These are phyloP conservation scores for Hyla sarda DNA, from an alignment of 2,113 vertebrate genomes.

Conservation along the genomic window DNA sequence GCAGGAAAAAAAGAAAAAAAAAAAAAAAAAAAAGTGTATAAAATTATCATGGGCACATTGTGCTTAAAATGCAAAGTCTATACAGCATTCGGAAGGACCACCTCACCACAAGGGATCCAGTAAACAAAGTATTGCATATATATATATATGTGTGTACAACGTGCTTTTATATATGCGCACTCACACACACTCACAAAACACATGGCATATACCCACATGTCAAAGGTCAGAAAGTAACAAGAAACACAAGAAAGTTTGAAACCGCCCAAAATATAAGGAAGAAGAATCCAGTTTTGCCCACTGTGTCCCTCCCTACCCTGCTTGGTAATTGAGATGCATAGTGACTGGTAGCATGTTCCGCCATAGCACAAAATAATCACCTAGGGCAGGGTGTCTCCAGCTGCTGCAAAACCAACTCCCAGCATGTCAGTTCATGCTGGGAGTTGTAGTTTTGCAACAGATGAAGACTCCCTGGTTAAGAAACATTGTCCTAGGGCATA, in stretches of 20 bases:
- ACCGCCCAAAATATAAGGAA: conserved; percentile 24
- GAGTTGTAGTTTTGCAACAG: no score
- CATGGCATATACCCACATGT: conserved; percentile 77
- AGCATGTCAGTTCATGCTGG: no score
- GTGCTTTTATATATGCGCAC: conserved; percentile 21
- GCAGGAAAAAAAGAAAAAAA: conserved; percentile 83
- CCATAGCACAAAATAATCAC: not conserved
- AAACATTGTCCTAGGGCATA: no score
- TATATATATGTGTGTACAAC: conserved; percentile 60
- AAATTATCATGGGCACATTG: conserved; percentile 96
- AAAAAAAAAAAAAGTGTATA: conserved; percentile 78
- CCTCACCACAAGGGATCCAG: conserved; percentile 78
- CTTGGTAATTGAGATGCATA: not conserved
- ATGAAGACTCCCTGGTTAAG: no score
- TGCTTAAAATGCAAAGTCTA: conserved; percentile 92
- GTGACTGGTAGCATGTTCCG: not conserved
- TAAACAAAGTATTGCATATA: conserved; percentile 99
- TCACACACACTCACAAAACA: conserved; percentile 68
- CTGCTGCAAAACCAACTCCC: no score
- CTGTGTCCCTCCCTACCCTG: not conserved
- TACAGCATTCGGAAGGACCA: conserved; percentile 83
- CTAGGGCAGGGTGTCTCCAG: no score
- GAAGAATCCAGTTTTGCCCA: not conserved
- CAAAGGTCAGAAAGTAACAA: conserved; percentile 59
- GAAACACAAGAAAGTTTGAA: conserved; percentile 49